phyloP scores from a whole-genome alignment of 1,140 invertebrate genomes.

The Druon quercuslanigerum region DNA sequence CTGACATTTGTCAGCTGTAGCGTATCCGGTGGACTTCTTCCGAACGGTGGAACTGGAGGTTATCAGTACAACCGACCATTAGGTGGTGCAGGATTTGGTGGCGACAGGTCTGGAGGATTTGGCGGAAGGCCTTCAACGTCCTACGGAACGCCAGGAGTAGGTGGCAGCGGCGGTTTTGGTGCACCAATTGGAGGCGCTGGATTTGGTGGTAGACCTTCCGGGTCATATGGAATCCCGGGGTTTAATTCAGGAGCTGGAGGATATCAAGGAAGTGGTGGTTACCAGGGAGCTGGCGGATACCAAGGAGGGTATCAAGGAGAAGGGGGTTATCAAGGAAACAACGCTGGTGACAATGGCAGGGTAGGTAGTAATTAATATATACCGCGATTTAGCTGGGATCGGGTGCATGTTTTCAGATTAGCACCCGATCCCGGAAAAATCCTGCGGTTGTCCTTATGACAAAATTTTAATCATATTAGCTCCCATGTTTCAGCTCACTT shows the following conservation, averaged over 20 bases:
- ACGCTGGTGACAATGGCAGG: slow-evolving; percentile 57
- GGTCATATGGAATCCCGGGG: slow-evolving; percentile 38
- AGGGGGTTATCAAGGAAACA: slow-evolving; percentile 45
- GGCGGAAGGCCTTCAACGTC: slow-evolving; percentile 50
- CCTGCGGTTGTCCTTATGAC: no score
- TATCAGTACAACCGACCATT: slow-evolving; percentile 67
- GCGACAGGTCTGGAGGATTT: slow-evolving; percentile 46
- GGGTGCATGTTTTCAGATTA: no score
- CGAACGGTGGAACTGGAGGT: slow-evolving; percentile 59
- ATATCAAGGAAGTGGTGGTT: slow-evolving; percentile 48
- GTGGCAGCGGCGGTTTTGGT: slow-evolving; percentile 23
- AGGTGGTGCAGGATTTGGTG: slow-evolving; percentile 45
- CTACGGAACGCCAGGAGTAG: slow-evolving; percentile 60
- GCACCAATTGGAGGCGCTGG: slow-evolving; percentile 22
- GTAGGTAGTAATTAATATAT: slow-evolving; percentile 52
- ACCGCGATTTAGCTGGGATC: no score
- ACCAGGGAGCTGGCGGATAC: slow-evolving; percentile 43
- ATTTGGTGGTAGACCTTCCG: slow-evolving; percentile 43
- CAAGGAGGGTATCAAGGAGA: slow-evolving; percentile 18
- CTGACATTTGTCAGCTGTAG: slow-evolving; percentile 57
- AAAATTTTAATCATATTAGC: no score
- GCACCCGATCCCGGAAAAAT: no score
- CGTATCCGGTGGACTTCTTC: slow-evolving; percentile 62
- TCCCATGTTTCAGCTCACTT: no score
- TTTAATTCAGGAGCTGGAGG: slow-evolving; percentile 47